Percentiles rank a stretch among this genome's conserved stretches.
Evolutionary conservation across 2,113 vertebrate genomes (phyloP).

Genomic region (Ibidorhyncha struthersii): DNA sequence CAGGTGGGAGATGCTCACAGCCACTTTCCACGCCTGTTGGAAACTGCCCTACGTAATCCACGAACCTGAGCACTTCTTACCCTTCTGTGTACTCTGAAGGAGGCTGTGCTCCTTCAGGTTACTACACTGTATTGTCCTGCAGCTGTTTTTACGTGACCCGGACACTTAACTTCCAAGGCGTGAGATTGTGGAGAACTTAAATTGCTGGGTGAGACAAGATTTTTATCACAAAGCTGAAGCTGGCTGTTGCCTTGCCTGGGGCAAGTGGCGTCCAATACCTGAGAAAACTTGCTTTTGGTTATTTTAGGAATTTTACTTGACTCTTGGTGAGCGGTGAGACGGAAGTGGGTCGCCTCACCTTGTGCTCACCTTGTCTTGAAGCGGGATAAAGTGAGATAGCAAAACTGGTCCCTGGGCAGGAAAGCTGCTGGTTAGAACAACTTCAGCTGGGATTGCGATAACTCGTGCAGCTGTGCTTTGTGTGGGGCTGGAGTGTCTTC

Average conservation of each 20-base stretch:
- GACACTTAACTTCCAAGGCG: not conserved
- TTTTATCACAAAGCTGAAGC: not conserved
- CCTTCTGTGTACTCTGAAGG: not conserved
- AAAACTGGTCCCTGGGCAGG: not conserved
- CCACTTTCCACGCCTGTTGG: rapidly evolving
- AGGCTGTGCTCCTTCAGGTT: not conserved
- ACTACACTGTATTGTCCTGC: rapidly evolving
- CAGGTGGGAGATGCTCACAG: not conserved
- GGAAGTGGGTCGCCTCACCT: not conserved
- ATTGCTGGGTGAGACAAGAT: not conserved
- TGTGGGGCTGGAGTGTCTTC: not conserved
- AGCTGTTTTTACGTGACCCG: not conserved
- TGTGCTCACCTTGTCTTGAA: not conserved
- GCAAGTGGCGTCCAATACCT: not conserved
- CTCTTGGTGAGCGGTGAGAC: not conserved
- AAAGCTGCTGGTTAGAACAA: not conserved
- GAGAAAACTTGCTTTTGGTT: not conserved
- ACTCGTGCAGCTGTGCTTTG: not conserved
- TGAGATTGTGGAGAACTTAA: not conserved
- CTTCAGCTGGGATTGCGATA: not conserved
- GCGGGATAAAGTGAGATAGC: not conserved
- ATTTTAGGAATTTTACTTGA: not conserved
- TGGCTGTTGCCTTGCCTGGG: not conserved
- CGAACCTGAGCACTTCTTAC: not conserved
- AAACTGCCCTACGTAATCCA: not conserved